Conservation (phyloP, 2,888 invertebrate species). For the Toxonevra muliebris region DNA sequence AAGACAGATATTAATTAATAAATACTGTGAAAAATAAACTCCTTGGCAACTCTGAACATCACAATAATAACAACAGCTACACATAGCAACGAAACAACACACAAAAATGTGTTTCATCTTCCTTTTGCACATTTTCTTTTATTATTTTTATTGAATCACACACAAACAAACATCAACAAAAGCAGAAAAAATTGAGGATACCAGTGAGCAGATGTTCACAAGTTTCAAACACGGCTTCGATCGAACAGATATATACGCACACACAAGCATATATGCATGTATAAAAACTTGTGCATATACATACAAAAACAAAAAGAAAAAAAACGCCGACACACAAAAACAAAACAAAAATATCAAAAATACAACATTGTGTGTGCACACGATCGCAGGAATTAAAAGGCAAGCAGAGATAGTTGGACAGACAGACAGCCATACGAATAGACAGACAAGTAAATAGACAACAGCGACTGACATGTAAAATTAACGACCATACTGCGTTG, state of each 20-base stretch:
- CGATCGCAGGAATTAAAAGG: not conserved
- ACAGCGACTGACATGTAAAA: not conserved
- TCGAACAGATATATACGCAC: conserved; percentile 35
- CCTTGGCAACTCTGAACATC: conserved; percentile 22
- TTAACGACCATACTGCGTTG: not conserved
- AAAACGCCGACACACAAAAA: conserved; percentile 18
- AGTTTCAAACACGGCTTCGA: conserved; percentile 48
- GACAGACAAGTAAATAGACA: not conserved
- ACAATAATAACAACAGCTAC: conserved; percentile 54
- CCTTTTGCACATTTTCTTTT: conserved; percentile 13
- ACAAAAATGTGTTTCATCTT: conserved; percentile 29
- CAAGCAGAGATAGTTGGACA: not conserved
- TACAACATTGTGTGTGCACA: not conserved
- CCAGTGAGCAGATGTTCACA: conserved; percentile 63
- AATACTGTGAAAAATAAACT: conserved; percentile 43
- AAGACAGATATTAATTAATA: no score
- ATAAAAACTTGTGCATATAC: conserved; percentile 21
- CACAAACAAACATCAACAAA: conserved; percentile 42
- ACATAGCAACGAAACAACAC: conserved; percentile 42
- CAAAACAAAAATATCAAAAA: conserved; percentile 12
- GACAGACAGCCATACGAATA: not conserved
- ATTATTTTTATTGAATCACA: conserved; percentile 17
- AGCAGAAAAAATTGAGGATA: conserved; percentile 42
- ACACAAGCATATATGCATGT: conserved; percentile 6
- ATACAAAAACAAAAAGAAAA: conserved; percentile 13